phyloP scores from a whole-genome alignment of 1,140 invertebrate genomes.

The Drosophila takahashii region DNA sequence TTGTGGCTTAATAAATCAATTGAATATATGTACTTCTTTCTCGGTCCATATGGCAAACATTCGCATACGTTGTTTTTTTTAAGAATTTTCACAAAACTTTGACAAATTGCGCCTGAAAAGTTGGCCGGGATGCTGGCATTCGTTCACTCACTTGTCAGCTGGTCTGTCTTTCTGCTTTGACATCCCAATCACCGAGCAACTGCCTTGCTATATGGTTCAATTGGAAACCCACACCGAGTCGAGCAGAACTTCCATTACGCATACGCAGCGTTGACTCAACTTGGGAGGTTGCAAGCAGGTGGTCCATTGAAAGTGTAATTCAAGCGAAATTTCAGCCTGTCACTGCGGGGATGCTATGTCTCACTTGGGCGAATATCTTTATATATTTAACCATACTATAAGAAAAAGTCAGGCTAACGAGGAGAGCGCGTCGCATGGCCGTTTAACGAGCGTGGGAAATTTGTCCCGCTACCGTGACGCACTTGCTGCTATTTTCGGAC shows the following conservation, averaged over 20 bases:
- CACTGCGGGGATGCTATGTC: constrained; percentile 16
- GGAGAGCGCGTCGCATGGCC: constrained; percentile 40
- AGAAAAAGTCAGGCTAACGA: constrained; percentile 36
- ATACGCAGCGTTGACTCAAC: constrained; percentile 68
- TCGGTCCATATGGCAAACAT: constrained; percentile 6
- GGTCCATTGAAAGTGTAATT: constrained; percentile 55
- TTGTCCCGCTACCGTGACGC: constrained; percentile 56
- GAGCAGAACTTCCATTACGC: constrained; percentile 37
- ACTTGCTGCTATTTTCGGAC: constrained; percentile 68
- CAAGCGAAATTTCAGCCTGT: constrained; percentile 40
- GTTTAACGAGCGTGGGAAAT: constrained; percentile 71
- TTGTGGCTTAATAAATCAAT: constrained; percentile 60
- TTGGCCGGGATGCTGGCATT: constrained; percentile 47
- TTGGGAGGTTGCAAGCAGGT: constrained; percentile 17
- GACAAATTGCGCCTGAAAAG: constrained; percentile 63
- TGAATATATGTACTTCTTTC: constrained; percentile 17
- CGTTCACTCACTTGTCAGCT: constrained; percentile 54
- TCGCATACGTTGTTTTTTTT: constrained; percentile 18
- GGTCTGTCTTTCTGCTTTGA: constrained; percentile 45
- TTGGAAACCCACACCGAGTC: constrained; percentile 3
- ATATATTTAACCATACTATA: background rate
- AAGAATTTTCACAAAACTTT: constrained; percentile 34
- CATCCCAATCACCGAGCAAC: constrained; percentile 36
- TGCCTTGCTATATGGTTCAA: constrained; percentile 1
- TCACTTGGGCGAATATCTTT: constrained; percentile 25